Base-by-base conservation (phyloP, 2,113 vertebrate species). In the Hydrolagus affinis region DNA sequence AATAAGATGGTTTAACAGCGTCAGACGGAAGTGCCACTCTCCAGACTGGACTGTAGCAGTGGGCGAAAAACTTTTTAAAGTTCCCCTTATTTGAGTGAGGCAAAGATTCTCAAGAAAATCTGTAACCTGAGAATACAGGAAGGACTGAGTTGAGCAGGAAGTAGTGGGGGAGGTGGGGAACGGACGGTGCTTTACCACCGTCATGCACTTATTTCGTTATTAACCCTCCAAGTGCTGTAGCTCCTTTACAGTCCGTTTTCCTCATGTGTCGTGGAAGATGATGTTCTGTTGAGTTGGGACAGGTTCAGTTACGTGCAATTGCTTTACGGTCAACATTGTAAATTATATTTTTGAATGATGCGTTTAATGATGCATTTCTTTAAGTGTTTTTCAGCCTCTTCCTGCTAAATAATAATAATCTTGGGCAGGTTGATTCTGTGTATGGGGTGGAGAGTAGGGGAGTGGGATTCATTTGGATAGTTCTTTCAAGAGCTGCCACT, bases 61-160 rank as follows among this genome's bases (percentile, higher is more conserved):
- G 10, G 66, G 8, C 17, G 30, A 68, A 30, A 28, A n/a, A 11
- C 60, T 60, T 59, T 60, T 25, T 23, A n/a, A 21, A 83, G 64
- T 28, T 17, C 60, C 4, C 62, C 76, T 62, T 23, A n/a, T 11
- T 23, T 25, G 56, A 60, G 60, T 83, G 78, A 68, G 78, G 23
- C 25, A 83, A 60, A 77, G 19, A 32, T 83, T 83, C 28, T 11
- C 15, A 19, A 83, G 62, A 83, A 83, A 83, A 68, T 66, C 62
- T 66, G 78, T 83, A 83, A 83, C 59, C 32, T 66, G 77, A 66
- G 60, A 83, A 83, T 83, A 83, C 62, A 83, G 78, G 78, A 83
- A 83, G 78, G 28, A 83, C 62, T 30, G 78, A n/a, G 62, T 28
- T 62, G 1, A 32, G 15, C 78, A 83, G 78, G 78, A 83, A 83